Evolutionary conservation across 2,797 vertebrate species (phyloP).

Genomic region (Brachyrhaphis roseni): DNA sequence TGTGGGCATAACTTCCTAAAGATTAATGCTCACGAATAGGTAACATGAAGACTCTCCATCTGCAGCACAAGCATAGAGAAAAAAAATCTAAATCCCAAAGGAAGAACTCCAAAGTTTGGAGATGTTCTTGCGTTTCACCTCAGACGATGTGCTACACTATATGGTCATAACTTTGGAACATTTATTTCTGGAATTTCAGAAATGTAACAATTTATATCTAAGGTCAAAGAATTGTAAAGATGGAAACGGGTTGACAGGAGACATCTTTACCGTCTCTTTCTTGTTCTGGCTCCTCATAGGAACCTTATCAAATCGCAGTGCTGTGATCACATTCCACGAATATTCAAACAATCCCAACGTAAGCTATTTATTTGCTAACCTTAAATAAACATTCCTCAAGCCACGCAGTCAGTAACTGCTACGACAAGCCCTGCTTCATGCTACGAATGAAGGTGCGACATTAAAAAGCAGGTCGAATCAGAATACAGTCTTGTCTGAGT

Average conservation of each 20-base stretch:
- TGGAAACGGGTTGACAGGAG: neutral
- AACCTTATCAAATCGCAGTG: neutral
- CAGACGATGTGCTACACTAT: neutral
- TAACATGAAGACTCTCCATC: neutral
- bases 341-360: neutral
- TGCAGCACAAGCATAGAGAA: neutral
- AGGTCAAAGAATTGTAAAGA: neutral
- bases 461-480: constrained; percentile 2
- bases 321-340: neutral
- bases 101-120: neutral
- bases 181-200: constrained; percentile 1
- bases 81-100: neutral
- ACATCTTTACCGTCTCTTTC: neutral
- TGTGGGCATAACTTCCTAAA: neutral
- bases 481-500: constrained; percentile 46
- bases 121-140: neutral
- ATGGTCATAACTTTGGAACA: neutral
- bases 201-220: neutral
- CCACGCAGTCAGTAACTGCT: neutral
- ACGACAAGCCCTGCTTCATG: neutral
- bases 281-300: neutral
- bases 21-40: neutral
- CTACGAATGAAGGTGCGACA: constrained; percentile 11
- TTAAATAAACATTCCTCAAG: neutral
- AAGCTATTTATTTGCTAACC: too few species aligned